Evolutionary conservation across 2,113 vertebrate species (phyloP), one percentile per base, ranked within the genome.

Genomic region (Gallinago media): DNA sequence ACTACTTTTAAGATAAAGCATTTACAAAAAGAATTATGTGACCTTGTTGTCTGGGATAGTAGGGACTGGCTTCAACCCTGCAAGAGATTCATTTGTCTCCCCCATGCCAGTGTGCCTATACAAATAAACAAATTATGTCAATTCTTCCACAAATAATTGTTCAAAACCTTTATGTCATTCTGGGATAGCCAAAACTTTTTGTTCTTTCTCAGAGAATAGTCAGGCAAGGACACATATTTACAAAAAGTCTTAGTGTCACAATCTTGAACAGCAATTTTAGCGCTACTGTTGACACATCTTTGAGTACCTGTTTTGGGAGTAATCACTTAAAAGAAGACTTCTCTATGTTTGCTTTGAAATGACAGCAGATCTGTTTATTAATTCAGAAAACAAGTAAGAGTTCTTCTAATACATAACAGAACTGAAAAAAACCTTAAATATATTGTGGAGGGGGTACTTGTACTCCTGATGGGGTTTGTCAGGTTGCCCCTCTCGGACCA

Each of bases 1-100:
- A 78, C 80, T 85, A 44, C 70, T 89, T 87, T 78, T 85, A 59
- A 92, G 91, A 92, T 96, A 95, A 96, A 91, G 44, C 34, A 21
- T 75, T 84, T 94, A 63, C 0, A 0, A 40, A 83, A 88, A 95
- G 50, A 89, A 96, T 47, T 63, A 54, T 19, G n/a, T 92, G 66
- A 91, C 70, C 32, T 78, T 32, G 18, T 67, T 94, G 76, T 74
- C 76, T 87, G 61, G 73, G 52, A 36, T 81, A 44, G 52, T 34
- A 84, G 68, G 6, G 52, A 31, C 65, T 87, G 76, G 50, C 71
- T 52, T 94, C 38, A 91, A 68, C 29, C 74, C 27, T 12, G 23
- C 31, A 13, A 63, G 31, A 73, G 72, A 84, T 74, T 80, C 72
- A 67, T 94, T 95, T 54, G 36, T 74, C 65, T 96, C 29, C 27